Base-by-base conservation (phyloP, 2,797 vertebrate species). In the Gallinago stenura region DNA sequence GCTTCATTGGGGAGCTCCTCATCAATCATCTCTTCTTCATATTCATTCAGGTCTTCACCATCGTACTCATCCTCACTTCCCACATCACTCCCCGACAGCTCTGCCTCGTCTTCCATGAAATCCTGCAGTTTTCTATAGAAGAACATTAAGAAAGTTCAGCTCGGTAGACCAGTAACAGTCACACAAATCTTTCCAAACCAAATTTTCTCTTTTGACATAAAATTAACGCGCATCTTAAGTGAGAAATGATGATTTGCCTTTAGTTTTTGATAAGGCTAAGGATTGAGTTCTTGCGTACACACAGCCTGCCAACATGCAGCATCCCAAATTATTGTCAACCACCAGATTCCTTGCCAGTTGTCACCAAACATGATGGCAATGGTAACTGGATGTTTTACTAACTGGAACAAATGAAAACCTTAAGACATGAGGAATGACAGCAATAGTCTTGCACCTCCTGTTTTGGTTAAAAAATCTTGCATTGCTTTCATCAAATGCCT, bases 51-150 rank as follows among this genome's bases (percentile, higher is more conserved):
- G 10, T 98, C 99, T 72, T 98, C 96, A 1, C 98, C 98, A 0
- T 97, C 99, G 0, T 99, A 99, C 43, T 99, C 99, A 7, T 99
- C 99, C 3, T 99, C 99, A 6, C 99, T 99, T 41, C 98, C 99
- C 26, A 98, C 22, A 1, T 99, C 99, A 5, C 99, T 99, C 56
- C 99, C 99, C 0, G 99, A 99, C 18, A 99, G 98, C 97, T 99
- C 99, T 1, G 99, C 99, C 96, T 99, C 99, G 0, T 99, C 98
- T 22, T 99, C 99, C 98, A 99, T 93, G 96, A 99, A 99, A 92
- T 99, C 98, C 12, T 98, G 95, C 91, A 99, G 28, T 26, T 94
- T 98, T 91, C 99, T 99, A 53, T 1, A 51, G 26, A 48, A 48
- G 26, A n/a, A 33, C 1, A 5, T 18, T 8, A 16, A 21, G n/a